Percentiles rank a stretch among this genome's conserved stretches.
phyloP scores from a whole-genome alignment of 2,797 vertebrate genomes.

The Liparis tanakae region DNA sequence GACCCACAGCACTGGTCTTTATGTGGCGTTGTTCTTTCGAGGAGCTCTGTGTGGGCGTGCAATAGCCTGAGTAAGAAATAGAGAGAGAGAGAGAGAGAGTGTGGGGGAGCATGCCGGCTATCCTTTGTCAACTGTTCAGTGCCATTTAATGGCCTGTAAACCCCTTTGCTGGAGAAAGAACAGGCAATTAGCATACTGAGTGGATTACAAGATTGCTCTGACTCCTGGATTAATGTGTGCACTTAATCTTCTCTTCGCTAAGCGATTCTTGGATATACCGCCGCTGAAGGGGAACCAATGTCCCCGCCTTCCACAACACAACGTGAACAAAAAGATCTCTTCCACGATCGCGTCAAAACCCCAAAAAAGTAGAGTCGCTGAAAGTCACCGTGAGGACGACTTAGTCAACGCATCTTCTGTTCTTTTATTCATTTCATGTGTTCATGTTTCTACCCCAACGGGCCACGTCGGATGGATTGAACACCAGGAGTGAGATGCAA shows the following conservation, averaged over 20 bases:
- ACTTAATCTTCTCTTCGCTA: slow-evolving; percentile 84
- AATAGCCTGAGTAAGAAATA: slow-evolving; percentile 70
- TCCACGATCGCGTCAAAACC: slow-evolving; percentile 11
- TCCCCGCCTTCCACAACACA: slow-evolving; percentile 57
- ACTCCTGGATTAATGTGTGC: slow-evolving; percentile 83
- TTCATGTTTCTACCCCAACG: neutral
- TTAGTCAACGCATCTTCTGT: neutral
- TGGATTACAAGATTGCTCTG: slow-evolving; percentile 84
- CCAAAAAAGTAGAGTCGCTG: slow-evolving; percentile 3
- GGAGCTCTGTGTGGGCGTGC: slow-evolving; percentile 56
- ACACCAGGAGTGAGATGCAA: too few relatives aligned
- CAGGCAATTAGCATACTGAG: slow-evolving; percentile 84
- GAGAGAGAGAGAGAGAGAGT: slow-evolving; percentile 45
- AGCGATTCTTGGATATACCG: slow-evolving; percentile 77
- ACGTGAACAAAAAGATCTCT: slow-evolving; percentile 37
- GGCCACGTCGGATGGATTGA: neutral
- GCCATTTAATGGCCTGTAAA: slow-evolving; percentile 85
- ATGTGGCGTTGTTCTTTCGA: slow-evolving; percentile 49
- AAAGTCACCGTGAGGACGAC: neutral
- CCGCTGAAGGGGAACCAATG: slow-evolving; percentile 66
- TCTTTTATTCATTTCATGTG: neutral
- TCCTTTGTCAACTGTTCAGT: slow-evolving; percentile 81
- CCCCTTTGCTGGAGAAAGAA: slow-evolving; percentile 80
- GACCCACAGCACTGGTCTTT: slow-evolving; percentile 21
- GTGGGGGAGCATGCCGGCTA: slow-evolving; percentile 65